phyloP scores from a whole-genome alignment of 1,140 invertebrate genomes.

The Achroia grisella region DNA sequence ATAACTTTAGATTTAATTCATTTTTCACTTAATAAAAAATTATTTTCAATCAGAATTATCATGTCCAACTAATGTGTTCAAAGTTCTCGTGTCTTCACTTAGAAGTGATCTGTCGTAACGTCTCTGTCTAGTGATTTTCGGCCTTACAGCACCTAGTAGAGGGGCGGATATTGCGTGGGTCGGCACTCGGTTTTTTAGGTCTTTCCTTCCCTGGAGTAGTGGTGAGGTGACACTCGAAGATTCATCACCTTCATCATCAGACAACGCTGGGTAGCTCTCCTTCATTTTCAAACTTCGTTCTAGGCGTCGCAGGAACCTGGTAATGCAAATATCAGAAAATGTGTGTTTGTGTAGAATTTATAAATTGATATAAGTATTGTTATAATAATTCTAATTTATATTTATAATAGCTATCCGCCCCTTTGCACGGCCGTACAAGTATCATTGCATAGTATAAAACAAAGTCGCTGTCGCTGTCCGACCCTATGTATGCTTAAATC shows the following conservation, averaged over 20 bases:
- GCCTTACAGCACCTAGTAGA: conserved; percentile 40
- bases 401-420: too few relatives aligned
- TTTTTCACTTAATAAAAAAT: too few relatives aligned
- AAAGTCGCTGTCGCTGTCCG: too few relatives aligned
- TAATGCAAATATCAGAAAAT: background rate
- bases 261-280: conserved; percentile 72
- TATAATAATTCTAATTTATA: too few relatives aligned
- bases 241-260: conserved; percentile 74
- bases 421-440: too few relatives aligned
- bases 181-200: conserved; percentile 63
- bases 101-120: conserved; percentile 54
- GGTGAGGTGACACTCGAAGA: conserved; percentile 75
- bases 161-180: conserved; percentile 53
- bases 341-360: too few relatives aligned
- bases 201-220: conserved; percentile 70
- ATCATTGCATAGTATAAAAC: too few relatives aligned
- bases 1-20: too few relatives aligned
- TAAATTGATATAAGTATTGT: too few relatives aligned
- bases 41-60: conserved; percentile 52
- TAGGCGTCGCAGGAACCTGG: conserved; percentile 70
- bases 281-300: conserved; percentile 77
- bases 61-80: conserved; percentile 44
- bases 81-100: conserved; percentile 58
- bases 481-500: too few relatives aligned
- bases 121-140: conserved; percentile 57